Evolutionary conservation across 2,113 vertebrate genomes (phyloP).

Genomic region (Brachirus orientalis): DNA sequence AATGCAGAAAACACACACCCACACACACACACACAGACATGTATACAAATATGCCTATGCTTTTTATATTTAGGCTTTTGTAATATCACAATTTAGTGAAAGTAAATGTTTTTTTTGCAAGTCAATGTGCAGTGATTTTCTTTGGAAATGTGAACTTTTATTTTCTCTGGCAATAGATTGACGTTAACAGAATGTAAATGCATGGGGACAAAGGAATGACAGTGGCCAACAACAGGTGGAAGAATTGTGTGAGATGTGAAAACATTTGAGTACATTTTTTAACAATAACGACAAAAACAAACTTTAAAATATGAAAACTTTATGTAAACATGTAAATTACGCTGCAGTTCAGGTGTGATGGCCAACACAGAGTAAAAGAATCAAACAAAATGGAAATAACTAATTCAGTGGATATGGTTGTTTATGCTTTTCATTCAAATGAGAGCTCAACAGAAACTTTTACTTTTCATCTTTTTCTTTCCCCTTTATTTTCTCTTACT

Average conservation of each 20-base stretch:
- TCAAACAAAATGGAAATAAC: too few relatives aligned
- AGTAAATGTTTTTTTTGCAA: constrained; percentile 29
- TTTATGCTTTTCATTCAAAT: too few relatives aligned
- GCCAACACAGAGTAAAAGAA: too few relatives aligned
- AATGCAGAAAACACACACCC: constrained; percentile 15
- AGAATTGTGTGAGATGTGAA: too few relatives aligned
- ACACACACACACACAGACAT: constrained; percentile 9
- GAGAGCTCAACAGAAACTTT: not conserved
- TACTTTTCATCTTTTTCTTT: constrained; percentile 1
- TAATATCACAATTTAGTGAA: constrained; percentile 14
- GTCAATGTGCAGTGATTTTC: constrained; percentile 35
- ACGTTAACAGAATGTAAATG: constrained; percentile 21
- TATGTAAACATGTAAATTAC: too few relatives aligned
- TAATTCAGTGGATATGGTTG: too few relatives aligned
- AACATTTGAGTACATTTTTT: too few relatives aligned
- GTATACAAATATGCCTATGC: constrained; percentile 13
- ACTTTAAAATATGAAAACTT: not conserved
- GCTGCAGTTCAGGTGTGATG: too few relatives aligned
- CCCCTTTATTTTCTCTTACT: not conserved
- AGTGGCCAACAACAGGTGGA: constrained; percentile 15
- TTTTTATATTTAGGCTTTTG: constrained; percentile 42
- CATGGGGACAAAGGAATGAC: constrained; percentile 2
- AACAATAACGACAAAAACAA: not conserved
- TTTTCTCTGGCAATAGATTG: constrained; percentile 11
- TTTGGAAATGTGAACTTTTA: constrained; percentile 24